These are phyloP conservation scores for Pogonus chalceus DNA, from an alignment of 1,140 invertebrate genomes.

Conservation along the genomic window DNA sequence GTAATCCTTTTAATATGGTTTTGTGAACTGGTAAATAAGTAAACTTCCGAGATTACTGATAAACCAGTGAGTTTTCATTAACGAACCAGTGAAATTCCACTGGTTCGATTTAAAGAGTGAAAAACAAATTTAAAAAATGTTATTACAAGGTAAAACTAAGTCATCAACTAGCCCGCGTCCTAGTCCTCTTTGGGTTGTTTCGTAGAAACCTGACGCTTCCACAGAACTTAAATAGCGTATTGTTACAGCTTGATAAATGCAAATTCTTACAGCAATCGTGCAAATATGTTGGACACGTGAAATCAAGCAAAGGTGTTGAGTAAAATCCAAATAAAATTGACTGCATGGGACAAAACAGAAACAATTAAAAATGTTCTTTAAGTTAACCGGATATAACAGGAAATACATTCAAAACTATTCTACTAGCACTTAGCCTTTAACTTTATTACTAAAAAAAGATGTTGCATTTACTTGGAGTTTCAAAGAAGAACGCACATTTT, in stretches of 20 bases:
- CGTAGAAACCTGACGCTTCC: conserved; percentile 25
- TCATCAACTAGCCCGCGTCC: conserved; percentile 12
- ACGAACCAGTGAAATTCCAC: no score
- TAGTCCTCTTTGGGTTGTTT: no score
- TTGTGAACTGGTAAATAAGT: no score
- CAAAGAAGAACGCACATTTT: no score
- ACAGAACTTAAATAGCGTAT: conserved; percentile 29
- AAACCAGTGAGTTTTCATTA: no score
- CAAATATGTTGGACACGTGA: conserved; percentile 3
- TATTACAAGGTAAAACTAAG: conserved; percentile 15
- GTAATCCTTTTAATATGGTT: no score
- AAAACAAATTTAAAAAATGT: conserved; percentile 23
- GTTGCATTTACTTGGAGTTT: conserved; percentile 17
- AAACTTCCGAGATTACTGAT: no score
- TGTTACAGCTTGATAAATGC: conserved; percentile 16
- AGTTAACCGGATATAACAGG: no score
- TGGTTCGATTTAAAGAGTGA: no score
- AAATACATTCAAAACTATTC: no score
- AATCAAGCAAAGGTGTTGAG: conserved; percentile 10
- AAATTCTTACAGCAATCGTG: no score
- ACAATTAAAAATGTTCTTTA: no score
- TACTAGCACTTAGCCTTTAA: conserved; percentile 25
- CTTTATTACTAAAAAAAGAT: conserved; percentile 24
- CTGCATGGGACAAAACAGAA: conserved; percentile 11
- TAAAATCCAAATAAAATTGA: conserved; percentile 14